These are phyloP conservation scores for Dreissena rostriformis DNA, from an alignment of 1,140 invertebrate genomes.

Conservation along the genomic window DNA sequence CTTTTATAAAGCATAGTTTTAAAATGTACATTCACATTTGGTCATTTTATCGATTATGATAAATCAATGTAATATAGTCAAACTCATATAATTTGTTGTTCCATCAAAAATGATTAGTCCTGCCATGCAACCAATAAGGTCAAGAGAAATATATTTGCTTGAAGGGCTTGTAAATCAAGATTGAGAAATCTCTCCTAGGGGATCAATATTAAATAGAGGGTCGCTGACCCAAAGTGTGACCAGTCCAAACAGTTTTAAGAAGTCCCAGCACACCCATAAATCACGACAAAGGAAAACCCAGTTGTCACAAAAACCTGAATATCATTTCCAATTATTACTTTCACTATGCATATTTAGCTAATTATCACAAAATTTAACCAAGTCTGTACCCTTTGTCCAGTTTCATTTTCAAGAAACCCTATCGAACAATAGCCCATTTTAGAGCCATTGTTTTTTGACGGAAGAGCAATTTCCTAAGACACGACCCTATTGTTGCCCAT, in stretches of 20 bases:
- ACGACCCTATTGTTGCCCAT: neutral
- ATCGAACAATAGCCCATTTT: neutral
- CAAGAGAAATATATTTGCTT: no score
- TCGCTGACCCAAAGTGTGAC: neutral
- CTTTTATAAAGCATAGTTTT: no score
- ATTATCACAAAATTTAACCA: neutral
- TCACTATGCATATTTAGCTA: slow-evolving; percentile 8
- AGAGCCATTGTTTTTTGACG: neutral
- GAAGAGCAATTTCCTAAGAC: neutral
- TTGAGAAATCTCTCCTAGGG: neutral
- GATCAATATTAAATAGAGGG: neutral
- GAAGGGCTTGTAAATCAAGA: no score
- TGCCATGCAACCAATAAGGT: no score
- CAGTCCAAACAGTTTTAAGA: slow-evolving; percentile 5
- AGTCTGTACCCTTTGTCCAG: neutral
- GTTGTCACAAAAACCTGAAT: neutral
- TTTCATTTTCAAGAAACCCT: neutral
- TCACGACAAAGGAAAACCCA: neutral
- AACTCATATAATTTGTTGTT: no score
- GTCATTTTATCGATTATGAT: no score
- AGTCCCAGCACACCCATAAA: neutral
- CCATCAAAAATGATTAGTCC: no score
- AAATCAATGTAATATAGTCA: no score
- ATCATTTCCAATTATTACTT: slow-evolving; percentile 2
- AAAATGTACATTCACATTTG: no score